Evolutionary conservation across 2,113 vertebrate genomes (phyloP), one percentile per base, ranked within the genome.

Genomic region (Albula glossodonta): DNA sequence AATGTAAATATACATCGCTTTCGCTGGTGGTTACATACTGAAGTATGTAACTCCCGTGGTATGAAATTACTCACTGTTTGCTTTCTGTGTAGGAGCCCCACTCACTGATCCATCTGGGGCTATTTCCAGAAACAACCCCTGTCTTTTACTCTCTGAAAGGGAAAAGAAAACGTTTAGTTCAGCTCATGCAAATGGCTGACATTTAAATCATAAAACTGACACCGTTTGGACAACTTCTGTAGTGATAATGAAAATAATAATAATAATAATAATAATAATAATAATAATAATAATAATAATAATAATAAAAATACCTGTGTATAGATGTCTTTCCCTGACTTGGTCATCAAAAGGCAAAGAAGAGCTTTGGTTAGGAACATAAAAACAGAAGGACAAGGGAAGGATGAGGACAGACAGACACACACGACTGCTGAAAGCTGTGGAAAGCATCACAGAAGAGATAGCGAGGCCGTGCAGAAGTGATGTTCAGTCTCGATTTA

Each of bases 111-210:
- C 95, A 60, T 95, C 93, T 51, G 50, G 25, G 8, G 70, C 90
- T n/a, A 96, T 93, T 90, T 95, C 92, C 85, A 96, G 85, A 74
- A 94, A 96, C 87, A 94, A 82, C 52, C 90, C 93, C 66, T 89
- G 90, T 82, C 90, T 93, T 89, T 92, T 92, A 84, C 92, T 93
- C 25, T 93, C 95, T 96, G 84, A 51, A 90, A 63, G 31, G 31
- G 31, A 63, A 74, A n/a, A 74, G 15, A 15, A 22, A 66, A 66
- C 0, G 60, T 15, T 4, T 22, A 19, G 6, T 66, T 19, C 17
- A 66, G 60, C 60, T 19, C 22, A 19, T 22, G 3, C 12, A 15
- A 60, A 60, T 15, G 57, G 57, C 60, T 66, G 60, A 22, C 22
- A 22, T 41, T 41, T 41, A 41, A 41, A 41, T 41, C 31, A 41